These are phyloP conservation scores for Nyctibius grandis DNA, from an alignment of 2,797 vertebrate genomes.

Conservation along the genomic window DNA sequence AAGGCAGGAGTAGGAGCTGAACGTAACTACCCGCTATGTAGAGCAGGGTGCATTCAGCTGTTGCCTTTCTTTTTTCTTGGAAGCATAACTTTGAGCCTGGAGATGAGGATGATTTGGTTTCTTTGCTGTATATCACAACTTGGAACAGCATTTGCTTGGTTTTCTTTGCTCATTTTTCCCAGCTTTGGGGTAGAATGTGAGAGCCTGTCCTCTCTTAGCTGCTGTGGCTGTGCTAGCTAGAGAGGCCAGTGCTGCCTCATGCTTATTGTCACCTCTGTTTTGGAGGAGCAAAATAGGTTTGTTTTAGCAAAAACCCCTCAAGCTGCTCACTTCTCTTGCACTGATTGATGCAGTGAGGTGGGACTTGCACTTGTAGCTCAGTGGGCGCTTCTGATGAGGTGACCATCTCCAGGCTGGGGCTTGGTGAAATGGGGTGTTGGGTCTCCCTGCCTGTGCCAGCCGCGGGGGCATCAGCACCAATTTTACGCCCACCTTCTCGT, in stretches of 20 bases:
- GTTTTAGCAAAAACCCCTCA: too few relatives aligned
- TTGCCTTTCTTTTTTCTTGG: background rate
- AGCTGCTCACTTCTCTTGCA: rapidly evolving
- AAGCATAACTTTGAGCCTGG: background rate
- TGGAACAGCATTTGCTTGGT: background rate
- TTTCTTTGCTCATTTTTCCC: background rate
- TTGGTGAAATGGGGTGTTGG: rapidly evolving
- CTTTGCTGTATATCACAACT: background rate
- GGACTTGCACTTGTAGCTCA: background rate
- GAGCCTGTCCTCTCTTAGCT: background rate
- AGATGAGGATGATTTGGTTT: background rate
- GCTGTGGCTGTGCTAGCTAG: background rate
- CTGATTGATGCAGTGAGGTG: rapidly evolving
- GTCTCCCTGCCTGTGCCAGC: background rate
- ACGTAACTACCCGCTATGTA: rapidly evolving
- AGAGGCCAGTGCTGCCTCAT: background rate
- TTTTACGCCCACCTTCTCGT: background rate
- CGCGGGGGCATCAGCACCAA: rapidly evolving
- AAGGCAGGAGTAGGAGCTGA: background rate
- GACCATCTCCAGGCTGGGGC: background rate
- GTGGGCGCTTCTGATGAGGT: background rate
- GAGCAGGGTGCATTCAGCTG: background rate
- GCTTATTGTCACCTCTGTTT: background rate
- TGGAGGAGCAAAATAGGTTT: background rate
- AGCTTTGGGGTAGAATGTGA: background rate